Evolutionary conservation across 2,888 invertebrate genomes (phyloP).

Genomic region (Chymomyza amoena): DNA sequence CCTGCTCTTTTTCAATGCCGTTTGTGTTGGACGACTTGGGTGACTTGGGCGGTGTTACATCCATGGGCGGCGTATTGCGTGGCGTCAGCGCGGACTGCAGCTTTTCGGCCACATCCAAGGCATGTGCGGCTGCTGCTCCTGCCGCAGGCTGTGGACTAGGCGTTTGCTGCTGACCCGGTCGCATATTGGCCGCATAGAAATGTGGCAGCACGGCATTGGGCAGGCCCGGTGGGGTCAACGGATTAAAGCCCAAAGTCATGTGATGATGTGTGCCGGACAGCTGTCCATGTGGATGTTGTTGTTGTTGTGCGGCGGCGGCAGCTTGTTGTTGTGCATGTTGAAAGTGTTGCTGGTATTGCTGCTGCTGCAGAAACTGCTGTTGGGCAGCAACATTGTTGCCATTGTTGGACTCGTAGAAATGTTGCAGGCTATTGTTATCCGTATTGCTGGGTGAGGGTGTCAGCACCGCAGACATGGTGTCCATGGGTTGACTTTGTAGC

Average conservation of each 20-base stretch:
- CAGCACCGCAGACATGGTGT: conserved; percentile 64
- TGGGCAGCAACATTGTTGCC: conserved; percentile 9
- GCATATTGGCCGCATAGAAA: conserved; percentile 59
- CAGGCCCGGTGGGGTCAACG: conserved; percentile 83
- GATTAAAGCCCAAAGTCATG: conserved; percentile 81
- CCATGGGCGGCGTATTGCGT: conserved; percentile 77
- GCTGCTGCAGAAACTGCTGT: conserved; percentile 47
- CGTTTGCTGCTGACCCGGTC: conserved; percentile 25
- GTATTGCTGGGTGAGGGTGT: conserved; percentile 75
- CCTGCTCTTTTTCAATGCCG: conserved; percentile 60
- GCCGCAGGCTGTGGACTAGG: conserved; percentile 61
- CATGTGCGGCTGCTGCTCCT: conserved; percentile 14
- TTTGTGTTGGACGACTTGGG: conserved; percentile 48
- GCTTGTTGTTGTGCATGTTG: conserved; percentile 61
- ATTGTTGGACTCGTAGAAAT: conserved; percentile 48
- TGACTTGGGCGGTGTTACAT: conserved; percentile 78
- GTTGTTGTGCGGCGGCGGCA: conserved; percentile 46
- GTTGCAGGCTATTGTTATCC: conserved; percentile 66
- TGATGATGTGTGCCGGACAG: conserved; percentile 70
- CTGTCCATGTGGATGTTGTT: conserved; percentile 61
- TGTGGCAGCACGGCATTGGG: conserved; percentile 74
- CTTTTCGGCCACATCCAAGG: conserved; percentile 53
- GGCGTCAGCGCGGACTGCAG: conserved; percentile 70
- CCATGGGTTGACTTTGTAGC: conserved; percentile 64
- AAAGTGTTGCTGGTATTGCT: conserved; percentile 63